Evolutionary conservation across 2,797 vertebrate genomes (phyloP).

Genomic region (Anas georgica): DNA sequence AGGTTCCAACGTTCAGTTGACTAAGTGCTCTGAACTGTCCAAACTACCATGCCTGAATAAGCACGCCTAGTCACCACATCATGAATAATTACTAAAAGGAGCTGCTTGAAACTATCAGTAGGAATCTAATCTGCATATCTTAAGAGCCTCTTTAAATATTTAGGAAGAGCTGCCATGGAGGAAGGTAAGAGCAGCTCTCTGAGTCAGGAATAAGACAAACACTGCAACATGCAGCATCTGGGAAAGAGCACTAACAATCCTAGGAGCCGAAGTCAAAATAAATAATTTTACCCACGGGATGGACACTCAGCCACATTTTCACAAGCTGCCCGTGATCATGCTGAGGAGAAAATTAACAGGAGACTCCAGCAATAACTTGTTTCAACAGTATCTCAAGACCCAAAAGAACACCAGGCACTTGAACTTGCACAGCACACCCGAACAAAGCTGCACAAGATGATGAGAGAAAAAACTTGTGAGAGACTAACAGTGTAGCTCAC

Average conservation of each 20-base stretch:
- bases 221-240: background rate
- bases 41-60: slow-evolving; percentile 29
- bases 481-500: background rate
- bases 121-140: slow-evolving; percentile 70
- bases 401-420: background rate
- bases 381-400: background rate
- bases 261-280: background rate
- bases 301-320: background rate
- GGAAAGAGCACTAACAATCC: background rate
- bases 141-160: slow-evolving; percentile 74
- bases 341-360: slow-evolving; percentile 9
- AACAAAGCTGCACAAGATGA: background rate
- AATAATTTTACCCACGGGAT: background rate
- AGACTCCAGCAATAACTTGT: background rate
- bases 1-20: background rate
- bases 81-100: slow-evolving; percentile 71
- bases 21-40: slow-evolving; percentile 45
- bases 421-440: background rate
- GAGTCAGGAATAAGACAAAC: background rate
- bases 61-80: slow-evolving; percentile 54
- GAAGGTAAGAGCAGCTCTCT: slow-evolving; percentile 23
- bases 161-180: slow-evolving; percentile 58
- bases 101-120: slow-evolving; percentile 58
- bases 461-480: background rate
- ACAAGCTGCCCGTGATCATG: background rate